Evolutionary conservation across 2,888 invertebrate species (phyloP), one percentile per base, ranked within the genome.

Genomic region (Ctena decussata): DNA sequence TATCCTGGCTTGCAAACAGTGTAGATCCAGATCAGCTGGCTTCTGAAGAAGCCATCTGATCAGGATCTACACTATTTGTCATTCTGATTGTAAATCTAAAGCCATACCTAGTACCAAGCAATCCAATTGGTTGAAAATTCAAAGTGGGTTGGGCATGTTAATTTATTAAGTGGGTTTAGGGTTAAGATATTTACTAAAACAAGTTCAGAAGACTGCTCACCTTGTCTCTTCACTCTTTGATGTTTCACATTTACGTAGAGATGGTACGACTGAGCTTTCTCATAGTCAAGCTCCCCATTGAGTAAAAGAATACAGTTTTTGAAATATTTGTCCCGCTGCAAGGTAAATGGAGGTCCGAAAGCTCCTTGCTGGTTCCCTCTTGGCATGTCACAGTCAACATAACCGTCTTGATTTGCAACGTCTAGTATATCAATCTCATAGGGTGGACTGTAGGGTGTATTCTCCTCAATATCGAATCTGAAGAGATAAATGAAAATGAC

Each of bases 241-340:
- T 35, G 49, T 24, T 39, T 72, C 12, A 87, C 91, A 8, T 32
- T 11, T 0, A 91, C 77, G 6, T 97, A 97, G 41, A 97, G 96
- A 1, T 97, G 97, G 93, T 98, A 97, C 35, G 97, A 96, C 0
- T 96, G 97, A 41, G 97, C 96, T 0, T 96, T 97, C 81, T 93
- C 99, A 94, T 97, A 98, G 95, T 99, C 98, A 41, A 99, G 96
- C 0, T 92, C 84, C 39, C 91, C 90, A 93, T 97, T 97, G 35
- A 98, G 96, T 92, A 97, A 97, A 35, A 99, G 96, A 0, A 98
- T 98, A 93, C 99, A 99, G 93, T 98, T 98, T 81, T 98, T 97
- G 84, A 98, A 98, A 90, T 97, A 97, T 1, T 97, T 97, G 46
- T 98, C 97, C 88, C 97, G 97, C 0, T 97, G 97, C 88, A 91